These are phyloP conservation scores for Adelognathus sp. DNA, from an alignment of 2,888 invertebrate species.

Conservation along the genomic window DNA sequence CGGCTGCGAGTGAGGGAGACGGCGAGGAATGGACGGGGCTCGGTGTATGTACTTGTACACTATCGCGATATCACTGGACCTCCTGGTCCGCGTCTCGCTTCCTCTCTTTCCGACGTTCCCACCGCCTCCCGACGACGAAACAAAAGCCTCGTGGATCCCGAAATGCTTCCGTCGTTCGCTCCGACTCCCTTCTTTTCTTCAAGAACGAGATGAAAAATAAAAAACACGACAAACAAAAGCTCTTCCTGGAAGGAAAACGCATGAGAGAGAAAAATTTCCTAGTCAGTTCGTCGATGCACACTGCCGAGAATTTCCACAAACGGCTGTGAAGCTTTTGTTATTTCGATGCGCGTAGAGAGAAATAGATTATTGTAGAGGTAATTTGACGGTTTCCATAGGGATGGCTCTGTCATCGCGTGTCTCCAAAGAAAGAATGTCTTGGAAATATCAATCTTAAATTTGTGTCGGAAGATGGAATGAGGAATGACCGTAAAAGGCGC, in stretches of 20 bases:
- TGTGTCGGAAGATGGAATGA: no score
- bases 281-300: conserved; percentile 47
- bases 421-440: no score
- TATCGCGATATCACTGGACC: conserved; percentile 54
- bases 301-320: conserved; percentile 36
- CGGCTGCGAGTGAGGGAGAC: conserved; percentile 16
- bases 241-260: conserved; percentile 31
- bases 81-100: conserved; percentile 35
- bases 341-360: conserved; percentile 19
- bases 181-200: conserved; percentile 55
- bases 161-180: conserved; percentile 63
- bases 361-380: neutral
- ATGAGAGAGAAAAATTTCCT: conserved; percentile 43
- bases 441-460: no score
- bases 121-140: conserved; percentile 44
- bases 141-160: conserved; percentile 56
- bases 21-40: conserved; percentile 7
- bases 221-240: conserved; percentile 21
- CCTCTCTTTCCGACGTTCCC: conserved; percentile 25
- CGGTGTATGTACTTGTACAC: conserved; percentile 45
- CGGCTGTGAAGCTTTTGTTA: conserved; percentile 41
- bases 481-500: neutral
- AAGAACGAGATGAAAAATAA: conserved; percentile 11
- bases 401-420: neutral
- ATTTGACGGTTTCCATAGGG: neutral